Base-by-base conservation (phyloP, 1,140 invertebrate genomes). In the Ceratosolen solmsi region DNA sequence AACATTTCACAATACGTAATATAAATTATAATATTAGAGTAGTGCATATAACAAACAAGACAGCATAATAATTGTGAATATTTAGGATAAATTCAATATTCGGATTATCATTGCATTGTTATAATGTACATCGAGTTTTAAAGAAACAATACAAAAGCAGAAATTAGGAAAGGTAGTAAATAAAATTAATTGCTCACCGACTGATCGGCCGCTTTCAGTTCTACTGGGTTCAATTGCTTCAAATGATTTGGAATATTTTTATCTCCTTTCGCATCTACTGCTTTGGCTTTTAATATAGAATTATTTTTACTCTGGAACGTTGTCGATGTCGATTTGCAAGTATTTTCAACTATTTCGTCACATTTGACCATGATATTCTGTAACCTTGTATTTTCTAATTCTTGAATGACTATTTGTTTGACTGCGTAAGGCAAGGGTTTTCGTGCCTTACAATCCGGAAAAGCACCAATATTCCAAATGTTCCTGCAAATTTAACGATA, bases 381-480 rank as follows among this genome's bases (percentile, higher is more conserved):
- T 86, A 97, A 93, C 85, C 94, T 94, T 87, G 95, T 95, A 41
- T 94, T 86, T 85, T 96, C 95, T 84, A 97, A 93, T 92, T 97
- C 96, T 84, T 94, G 93, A 49, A 95, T 93, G 38, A 97, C 93
- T 54, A 97, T 89, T 87, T 97, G 97, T 85, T 95, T 96, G 30
- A 94, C 93, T 1, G 94, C 93, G 87, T 97, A 96, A 0, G 94
- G 91, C 17, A 93, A 83, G 13, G 49, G 58, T 78, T 87, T 87
- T 49, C 87, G 87, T 2, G 73, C 25, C 75, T 92, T 92, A 54
- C 90, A 90, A 54, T 88, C 87, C 8, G 88, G 86, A 83, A 91
- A 89, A 27, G 84, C 79, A 8, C 88, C 90, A 33, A 91, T 85
- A 80, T 92, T 91, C 30, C 92, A 90, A 74, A 94, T 87, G 85